A percentile compares a stretch with the other conserved stretches of the same genome.
Evolutionary conservation across 2,888 invertebrate species (phyloP).

Genomic region (Tridacna gigas): DNA sequence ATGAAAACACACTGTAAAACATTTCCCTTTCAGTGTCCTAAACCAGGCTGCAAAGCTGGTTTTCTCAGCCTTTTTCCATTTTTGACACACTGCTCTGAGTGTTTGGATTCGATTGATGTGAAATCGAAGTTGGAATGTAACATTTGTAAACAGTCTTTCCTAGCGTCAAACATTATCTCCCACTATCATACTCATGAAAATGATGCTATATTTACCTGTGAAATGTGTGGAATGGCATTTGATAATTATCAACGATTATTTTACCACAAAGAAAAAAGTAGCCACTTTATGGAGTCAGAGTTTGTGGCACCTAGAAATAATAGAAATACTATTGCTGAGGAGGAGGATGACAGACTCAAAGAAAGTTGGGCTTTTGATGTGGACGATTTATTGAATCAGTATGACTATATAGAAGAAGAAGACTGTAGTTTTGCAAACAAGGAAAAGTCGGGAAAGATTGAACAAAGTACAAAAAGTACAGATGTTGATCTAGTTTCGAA

Average conservation of each 20-base stretch:
- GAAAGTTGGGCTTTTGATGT: background rate
- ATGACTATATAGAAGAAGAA: conserved; percentile 33
- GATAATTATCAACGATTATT: conserved; percentile 19
- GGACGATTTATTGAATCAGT: conserved; percentile 24
- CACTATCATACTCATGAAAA: conserved; percentile 38
- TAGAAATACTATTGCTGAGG: background rate
- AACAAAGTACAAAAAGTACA: background rate
- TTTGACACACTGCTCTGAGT: conserved; percentile 7
- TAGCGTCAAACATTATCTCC: background rate
- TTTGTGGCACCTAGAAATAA: background rate
- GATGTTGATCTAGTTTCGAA: background rate
- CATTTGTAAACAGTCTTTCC: conserved; percentile 23
- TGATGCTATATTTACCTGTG: conserved; percentile 37
- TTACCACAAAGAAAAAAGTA: conserved; percentile 31
- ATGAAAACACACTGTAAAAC: conserved; percentile 36
- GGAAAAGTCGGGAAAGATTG: background rate
- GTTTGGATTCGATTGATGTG: background rate
- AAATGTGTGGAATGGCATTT: conserved; percentile 19
- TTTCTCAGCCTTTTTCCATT: conserved; percentile 18
- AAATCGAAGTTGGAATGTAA: conserved; percentile 16
- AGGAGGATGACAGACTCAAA: background rate
- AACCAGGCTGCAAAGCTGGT: conserved; percentile 12
- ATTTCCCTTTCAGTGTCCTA: conserved; percentile 41
- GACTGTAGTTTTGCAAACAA: background rate
- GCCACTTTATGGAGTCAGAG: conserved; percentile 36